Percentiles rank a stretch among this genome's conserved stretches.
Conservation (phyloP, 2,888 invertebrate genomes). For the Luffia ferchaultella region DNA sequence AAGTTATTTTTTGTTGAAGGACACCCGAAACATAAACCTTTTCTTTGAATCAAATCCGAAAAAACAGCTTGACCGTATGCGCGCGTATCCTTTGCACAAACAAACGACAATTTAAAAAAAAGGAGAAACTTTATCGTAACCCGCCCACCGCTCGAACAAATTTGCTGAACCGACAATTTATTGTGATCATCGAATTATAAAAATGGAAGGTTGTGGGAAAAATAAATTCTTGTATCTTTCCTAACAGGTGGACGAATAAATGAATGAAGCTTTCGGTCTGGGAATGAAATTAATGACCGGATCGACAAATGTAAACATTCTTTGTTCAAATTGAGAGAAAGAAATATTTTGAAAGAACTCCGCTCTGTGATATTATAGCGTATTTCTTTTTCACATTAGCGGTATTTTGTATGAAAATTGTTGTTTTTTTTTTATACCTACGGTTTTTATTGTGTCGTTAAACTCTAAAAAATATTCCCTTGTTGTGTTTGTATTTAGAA, state of each 20-base stretch:
- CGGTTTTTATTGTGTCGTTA: no score
- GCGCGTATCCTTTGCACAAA: not conserved
- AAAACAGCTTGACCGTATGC: not conserved
- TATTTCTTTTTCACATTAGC: no score
- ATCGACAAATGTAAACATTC: constrained; percentile 7
- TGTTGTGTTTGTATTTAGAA: no score
- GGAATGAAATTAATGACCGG: constrained; percentile 1
- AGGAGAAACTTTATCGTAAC: constrained; percentile 21
- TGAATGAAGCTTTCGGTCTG: not conserved
- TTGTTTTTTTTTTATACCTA: no score
- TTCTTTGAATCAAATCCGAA: no score
- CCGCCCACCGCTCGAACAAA: constrained; percentile 57
- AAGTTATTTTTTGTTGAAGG: no score
- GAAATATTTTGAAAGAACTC: no score
- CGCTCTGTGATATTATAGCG: no score
- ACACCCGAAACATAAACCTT: no score
- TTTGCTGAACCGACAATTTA: constrained; percentile 55
- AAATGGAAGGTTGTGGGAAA: constrained; percentile 2
- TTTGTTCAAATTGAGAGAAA: not conserved
- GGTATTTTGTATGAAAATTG: no score
- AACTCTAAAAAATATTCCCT: no score
- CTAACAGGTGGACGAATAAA: not conserved
- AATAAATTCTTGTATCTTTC: not conserved
- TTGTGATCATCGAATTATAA: constrained; percentile 19
- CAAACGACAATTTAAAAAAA: not conserved